A percentile compares a stretch with the other conserved stretches of the same genome.
These are phyloP conservation scores for Lutraria rhynchaena DNA, from an alignment of 1,140 invertebrate genomes.

Conservation along the genomic window DNA sequence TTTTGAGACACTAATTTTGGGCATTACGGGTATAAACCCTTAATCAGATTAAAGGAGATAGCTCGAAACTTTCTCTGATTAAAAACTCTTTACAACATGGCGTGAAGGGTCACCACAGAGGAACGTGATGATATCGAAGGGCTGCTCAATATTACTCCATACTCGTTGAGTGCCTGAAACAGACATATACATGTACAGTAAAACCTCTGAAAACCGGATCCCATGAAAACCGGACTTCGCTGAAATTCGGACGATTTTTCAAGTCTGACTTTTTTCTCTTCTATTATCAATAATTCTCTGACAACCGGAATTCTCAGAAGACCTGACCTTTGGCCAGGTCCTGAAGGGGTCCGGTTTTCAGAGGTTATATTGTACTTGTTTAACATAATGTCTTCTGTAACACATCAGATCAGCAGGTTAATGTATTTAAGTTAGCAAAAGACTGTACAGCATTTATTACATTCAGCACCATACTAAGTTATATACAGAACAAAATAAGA, in stretches of 20 bases:
- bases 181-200: not conserved
- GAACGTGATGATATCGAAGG: conserved; percentile 67
- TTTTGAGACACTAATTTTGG: too few relatives aligned
- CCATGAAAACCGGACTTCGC: not conserved
- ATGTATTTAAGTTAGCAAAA: too few relatives aligned
- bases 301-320: not conserved
- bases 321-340: not conserved
- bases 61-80: too few relatives aligned
- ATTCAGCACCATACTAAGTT: too few relatives aligned
- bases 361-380: not conserved
- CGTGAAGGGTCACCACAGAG: conserved; percentile 68
- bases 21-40: too few relatives aligned
- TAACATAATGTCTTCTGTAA: too few relatives aligned
- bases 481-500: too few relatives aligned
- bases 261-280: too few relatives aligned
- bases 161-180: conserved; percentile 89
- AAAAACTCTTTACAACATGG: conserved; percentile 58
- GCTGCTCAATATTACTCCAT: conserved; percentile 86
- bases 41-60: too few relatives aligned
- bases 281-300: too few relatives aligned
- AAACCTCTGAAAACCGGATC: not conserved
- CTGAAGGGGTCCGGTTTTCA: not conserved
- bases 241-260: not conserved
- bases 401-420: too few relatives aligned
- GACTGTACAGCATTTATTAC: too few relatives aligned